A percentile compares a stretch with the other conserved stretches of the same genome.
Evolutionary conservation across 2,113 vertebrate genomes (phyloP).

Genomic region (Gallinago jamesoni): DNA sequence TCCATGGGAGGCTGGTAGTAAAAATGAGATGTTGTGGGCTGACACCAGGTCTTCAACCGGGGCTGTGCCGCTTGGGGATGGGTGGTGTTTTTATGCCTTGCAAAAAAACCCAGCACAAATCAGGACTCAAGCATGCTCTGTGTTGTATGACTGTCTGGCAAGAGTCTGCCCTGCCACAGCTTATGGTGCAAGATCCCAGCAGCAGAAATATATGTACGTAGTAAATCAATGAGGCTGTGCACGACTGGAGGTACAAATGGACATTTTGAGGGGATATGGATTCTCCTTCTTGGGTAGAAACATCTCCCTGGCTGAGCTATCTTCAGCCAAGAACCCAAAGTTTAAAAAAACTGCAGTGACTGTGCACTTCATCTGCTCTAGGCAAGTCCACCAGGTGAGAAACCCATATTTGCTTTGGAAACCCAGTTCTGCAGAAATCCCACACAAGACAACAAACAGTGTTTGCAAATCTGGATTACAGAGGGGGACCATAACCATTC

Average conservation of each 20-base stretch:
- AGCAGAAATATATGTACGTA: neutral
- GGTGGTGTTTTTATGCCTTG: neutral
- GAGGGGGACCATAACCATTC: neutral
- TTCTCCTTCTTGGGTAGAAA: neutral
- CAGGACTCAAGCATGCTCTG: neutral
- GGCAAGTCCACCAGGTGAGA: neutral
- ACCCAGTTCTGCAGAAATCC: neutral
- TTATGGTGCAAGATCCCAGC: neutral
- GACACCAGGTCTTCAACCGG: neutral
- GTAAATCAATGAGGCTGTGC: neutral
- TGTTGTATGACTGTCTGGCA: neutral
- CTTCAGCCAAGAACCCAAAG: neutral
- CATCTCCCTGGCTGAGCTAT: neutral
- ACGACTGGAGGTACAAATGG: neutral
- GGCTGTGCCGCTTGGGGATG: neutral
- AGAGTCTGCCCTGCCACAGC: neutral
- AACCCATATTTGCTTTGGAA: neutral
- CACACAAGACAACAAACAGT: rapidly evolving
- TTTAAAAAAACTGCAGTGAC: neutral
- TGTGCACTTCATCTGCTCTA: neutral
- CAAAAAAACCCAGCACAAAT: neutral
- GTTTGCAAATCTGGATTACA: neutral
- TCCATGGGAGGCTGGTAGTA: neutral
- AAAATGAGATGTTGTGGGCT: neutral
- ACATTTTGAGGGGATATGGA: rapidly evolving